These are phyloP conservation scores for Ginglymostoma cirratum DNA, from an alignment of 2,113 vertebrate genomes.

Conservation along the genomic window DNA sequence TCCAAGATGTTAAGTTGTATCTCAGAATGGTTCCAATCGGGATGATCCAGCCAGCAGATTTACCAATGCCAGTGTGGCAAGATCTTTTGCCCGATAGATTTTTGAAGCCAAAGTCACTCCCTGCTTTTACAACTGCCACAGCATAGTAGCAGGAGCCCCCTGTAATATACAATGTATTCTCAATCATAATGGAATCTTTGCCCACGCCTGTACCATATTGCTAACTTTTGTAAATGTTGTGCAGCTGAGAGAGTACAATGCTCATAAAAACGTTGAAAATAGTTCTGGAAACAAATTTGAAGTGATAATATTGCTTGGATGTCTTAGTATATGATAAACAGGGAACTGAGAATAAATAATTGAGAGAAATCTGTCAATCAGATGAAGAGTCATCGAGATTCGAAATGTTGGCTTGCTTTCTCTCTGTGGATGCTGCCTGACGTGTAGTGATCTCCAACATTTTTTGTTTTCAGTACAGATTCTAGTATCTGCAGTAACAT, in stretches of 20 bases:
- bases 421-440: no score
- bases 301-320: not conserved
- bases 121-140: conserved; percentile 72
- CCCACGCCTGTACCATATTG: not conserved
- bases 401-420: no score
- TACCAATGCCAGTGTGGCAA: conserved; percentile 74
- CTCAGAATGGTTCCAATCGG: conserved; percentile 60
- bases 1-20: conserved; percentile 51
- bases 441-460: no score
- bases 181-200: not conserved
- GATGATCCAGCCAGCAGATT: conserved; percentile 73
- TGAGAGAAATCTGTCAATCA: not conserved
- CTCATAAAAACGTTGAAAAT: not conserved
- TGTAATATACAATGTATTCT: not conserved
- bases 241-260: not conserved
- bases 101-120: conserved; percentile 48
- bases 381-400: no score
- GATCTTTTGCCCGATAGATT: conserved; percentile 66
- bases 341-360: not conserved
- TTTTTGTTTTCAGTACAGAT: no score
- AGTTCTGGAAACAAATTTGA: not conserved
- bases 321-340: not conserved
- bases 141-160: conserved; percentile 62
- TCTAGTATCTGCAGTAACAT: no score
- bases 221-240: not conserved